These are phyloP conservation scores for Oedothorax gibbosus DNA, from an alignment of 1,140 invertebrate species.

Conservation along the genomic window DNA sequence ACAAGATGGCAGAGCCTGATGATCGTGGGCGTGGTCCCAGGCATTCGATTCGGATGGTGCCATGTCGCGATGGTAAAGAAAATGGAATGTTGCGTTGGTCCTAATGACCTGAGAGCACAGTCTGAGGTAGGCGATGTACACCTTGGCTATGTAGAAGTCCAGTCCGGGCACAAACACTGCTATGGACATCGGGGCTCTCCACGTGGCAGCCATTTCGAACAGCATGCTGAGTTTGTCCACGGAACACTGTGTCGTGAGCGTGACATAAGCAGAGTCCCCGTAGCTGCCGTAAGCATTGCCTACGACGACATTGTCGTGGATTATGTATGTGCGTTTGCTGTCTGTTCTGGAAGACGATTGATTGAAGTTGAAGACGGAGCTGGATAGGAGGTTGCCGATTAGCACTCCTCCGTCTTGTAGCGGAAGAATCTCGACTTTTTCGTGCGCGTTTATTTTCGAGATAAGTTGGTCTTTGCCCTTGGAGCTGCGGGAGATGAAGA, in stretches of 20 bases:
- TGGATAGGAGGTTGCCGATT: conserved; percentile 44
- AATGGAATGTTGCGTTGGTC: conserved; percentile 78
- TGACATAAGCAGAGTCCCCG: conserved; percentile 70
- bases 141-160: conserved; percentile 67
- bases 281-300: conserved; percentile 55
- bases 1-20: conserved; percentile 40
- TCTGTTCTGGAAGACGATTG: conserved; percentile 53
- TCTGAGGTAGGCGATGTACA: conserved; percentile 79
- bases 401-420: conserved; percentile 31
- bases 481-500: conserved; percentile 24
- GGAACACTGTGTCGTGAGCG: conserved; percentile 85
- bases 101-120: conserved; percentile 80
- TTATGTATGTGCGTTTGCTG: conserved; percentile 46
- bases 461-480: conserved; percentile 2
- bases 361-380: conserved; percentile 48
- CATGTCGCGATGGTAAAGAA: conserved; percentile 75
- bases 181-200: conserved; percentile 87
- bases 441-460: background rate
- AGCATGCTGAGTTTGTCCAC: conserved; percentile 83
- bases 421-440: background rate
- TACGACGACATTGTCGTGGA: conserved; percentile 58
- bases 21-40: conserved; percentile 2
- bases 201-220: conserved; percentile 79
- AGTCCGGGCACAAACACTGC: conserved; percentile 83
- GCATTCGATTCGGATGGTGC: conserved; percentile 63